phyloP scores from a whole-genome alignment of 2,888 invertebrate species.

The Meganola albula region DNA sequence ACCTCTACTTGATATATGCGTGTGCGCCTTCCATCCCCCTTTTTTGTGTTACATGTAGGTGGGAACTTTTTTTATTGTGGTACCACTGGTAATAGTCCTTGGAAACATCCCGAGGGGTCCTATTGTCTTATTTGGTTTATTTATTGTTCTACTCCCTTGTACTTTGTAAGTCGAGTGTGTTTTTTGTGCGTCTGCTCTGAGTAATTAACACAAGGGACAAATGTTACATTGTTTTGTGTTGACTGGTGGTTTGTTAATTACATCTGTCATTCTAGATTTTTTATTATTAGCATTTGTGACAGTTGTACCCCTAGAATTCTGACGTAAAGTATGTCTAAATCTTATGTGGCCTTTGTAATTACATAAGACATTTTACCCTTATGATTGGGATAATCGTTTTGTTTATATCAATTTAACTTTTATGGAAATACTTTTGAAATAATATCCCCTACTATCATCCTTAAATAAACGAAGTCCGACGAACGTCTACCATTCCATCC shows the following conservation, averaged over 20 bases:
- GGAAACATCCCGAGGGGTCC: slow-evolving; percentile 35
- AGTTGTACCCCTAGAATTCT: too few relatives aligned
- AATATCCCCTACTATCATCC: too few relatives aligned
- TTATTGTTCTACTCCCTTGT: slow-evolving; percentile 45
- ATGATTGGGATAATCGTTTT: too few relatives aligned
- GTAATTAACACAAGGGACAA: slow-evolving; percentile 48
- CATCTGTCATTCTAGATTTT: slow-evolving; percentile 6
- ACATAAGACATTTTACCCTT: too few relatives aligned
- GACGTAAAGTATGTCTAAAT: too few relatives aligned
- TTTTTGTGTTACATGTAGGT: slow-evolving; percentile 46
- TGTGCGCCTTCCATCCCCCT: slow-evolving; percentile 37
- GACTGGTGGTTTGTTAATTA: slow-evolving; percentile 10
- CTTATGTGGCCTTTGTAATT: too few relatives aligned
- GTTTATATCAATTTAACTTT: too few relatives aligned
- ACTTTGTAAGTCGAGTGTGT: slow-evolving; percentile 48
- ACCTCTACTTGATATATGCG: slow-evolving; percentile 34
- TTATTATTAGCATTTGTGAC: too few relatives aligned
- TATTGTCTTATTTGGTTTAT: slow-evolving; percentile 48
- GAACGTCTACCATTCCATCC: too few relatives aligned
- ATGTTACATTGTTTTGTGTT: slow-evolving; percentile 28
- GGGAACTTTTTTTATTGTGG: slow-evolving; percentile 54
- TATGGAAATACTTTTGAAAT: too few relatives aligned
- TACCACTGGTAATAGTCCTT: slow-evolving; percentile 47
- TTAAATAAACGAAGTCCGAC: too few relatives aligned
- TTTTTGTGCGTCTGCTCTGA: slow-evolving; percentile 39